phyloP scores from a whole-genome alignment of 2,113 vertebrate genomes.

The Phylloscopus trochilus region DNA sequence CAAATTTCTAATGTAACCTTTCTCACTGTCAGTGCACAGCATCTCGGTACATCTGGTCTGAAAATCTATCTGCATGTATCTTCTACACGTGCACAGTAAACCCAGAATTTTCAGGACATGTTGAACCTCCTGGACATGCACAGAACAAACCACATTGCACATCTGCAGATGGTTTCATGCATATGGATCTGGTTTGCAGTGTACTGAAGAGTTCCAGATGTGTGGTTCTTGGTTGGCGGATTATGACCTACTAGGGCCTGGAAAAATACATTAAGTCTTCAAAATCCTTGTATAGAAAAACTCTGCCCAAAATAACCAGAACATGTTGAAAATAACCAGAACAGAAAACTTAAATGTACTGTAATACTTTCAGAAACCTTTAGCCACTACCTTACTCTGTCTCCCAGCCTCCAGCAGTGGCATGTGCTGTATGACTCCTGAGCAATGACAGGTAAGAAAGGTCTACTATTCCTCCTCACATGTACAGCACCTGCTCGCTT shows the following conservation, averaged over 20 bases:
- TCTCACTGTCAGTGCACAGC: background rate
- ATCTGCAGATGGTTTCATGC: background rate
- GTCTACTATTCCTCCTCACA: background rate
- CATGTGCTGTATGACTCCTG: background rate
- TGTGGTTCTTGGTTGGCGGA: background rate
- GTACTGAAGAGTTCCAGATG: constrained; percentile 8
- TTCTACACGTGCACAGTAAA: background rate
- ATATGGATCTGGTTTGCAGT: background rate
- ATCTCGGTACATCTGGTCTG: background rate
- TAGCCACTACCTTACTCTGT: background rate
- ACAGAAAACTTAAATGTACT: background rate
- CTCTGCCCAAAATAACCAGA: background rate
- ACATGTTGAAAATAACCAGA: background rate
- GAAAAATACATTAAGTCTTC: background rate
- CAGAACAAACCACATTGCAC: background rate
- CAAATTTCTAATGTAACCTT: background rate
- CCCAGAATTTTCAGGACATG: background rate
- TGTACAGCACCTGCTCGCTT: background rate
- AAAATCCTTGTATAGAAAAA: background rate
- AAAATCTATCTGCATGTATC: background rate
- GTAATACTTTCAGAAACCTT: background rate
- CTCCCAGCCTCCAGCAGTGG: background rate
- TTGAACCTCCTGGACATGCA: background rate
- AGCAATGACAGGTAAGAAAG: background rate
- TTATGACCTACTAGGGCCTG: background rate